Percentiles rank a stretch among this genome's conserved stretches.
phyloP scores from a whole-genome alignment of 2,797 vertebrate genomes.

The Siniperca undulata region DNA sequence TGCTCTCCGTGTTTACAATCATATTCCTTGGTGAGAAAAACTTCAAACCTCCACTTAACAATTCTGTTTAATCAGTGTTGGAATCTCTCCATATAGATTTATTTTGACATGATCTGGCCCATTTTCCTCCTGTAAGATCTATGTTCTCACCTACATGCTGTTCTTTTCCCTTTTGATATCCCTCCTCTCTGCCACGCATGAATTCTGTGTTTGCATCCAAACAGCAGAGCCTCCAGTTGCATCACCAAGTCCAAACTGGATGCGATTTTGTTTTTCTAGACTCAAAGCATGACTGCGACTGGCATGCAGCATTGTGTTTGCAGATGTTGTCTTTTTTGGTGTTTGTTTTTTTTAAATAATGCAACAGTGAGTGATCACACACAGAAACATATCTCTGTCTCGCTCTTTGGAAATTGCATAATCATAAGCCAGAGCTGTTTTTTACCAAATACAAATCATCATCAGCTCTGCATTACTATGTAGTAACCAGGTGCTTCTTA shows the following conservation, averaged over 20 bases:
- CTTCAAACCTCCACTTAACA: slow-evolving; percentile 88
- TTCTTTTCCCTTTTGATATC: slow-evolving; percentile 76
- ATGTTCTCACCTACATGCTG: slow-evolving; percentile 83
- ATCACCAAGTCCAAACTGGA: slow-evolving; percentile 72
- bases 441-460: slow-evolving; percentile 14
- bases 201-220: slow-evolving; percentile 68
- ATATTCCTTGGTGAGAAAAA: slow-evolving; percentile 87
- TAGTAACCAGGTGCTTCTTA: slow-evolving; percentile 9
- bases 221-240: slow-evolving; percentile 70
- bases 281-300: slow-evolving; percentile 53
- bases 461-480: neutral
- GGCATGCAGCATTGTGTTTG: slow-evolving; percentile 53
- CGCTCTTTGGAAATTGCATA: slow-evolving; percentile 55
- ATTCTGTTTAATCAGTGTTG: slow-evolving; percentile 90
- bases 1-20: slow-evolving; percentile 87
- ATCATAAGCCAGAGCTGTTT: slow-evolving; percentile 43
- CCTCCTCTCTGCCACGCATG: slow-evolving; percentile 57
- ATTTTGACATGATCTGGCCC: slow-evolving; percentile 87
- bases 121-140: slow-evolving; percentile 82
- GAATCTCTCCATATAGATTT: slow-evolving; percentile 87
- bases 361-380: slow-evolving; percentile 39
- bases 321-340: slow-evolving; percentile 61
- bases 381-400: slow-evolving; percentile 28
- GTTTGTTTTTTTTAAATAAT: slow-evolving; percentile 63
- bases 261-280: slow-evolving; percentile 66